A percentile compares a stretch with the other conserved stretches of the same genome.
Evolutionary conservation across 2,797 vertebrate species (phyloP).

Genomic region (Myotis daubentonii): DNA sequence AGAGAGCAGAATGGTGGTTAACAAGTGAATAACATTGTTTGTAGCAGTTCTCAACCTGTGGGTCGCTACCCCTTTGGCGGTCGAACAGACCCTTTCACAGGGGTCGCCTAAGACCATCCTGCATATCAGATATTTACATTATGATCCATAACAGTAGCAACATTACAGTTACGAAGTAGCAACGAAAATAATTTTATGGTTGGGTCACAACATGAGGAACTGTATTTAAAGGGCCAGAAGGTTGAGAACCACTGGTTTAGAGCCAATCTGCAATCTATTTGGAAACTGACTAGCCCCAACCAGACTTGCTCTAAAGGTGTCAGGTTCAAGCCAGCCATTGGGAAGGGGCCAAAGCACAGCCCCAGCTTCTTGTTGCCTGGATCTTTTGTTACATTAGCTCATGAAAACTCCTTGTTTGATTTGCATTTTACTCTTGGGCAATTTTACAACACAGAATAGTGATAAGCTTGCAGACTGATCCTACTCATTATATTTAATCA

Average conservation of each 20-base stretch:
- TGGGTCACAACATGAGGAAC: too few species aligned
- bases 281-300: slow-evolving; percentile 9
- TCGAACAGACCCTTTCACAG: too few species aligned
- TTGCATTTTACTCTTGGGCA: slow-evolving; percentile 83
- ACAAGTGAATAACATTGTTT: slow-evolving; percentile 23
- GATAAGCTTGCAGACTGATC: slow-evolving; percentile 82
- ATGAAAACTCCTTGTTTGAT: slow-evolving; percentile 83
- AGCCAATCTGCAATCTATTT: slow-evolving; percentile 37
- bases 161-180: too few species aligned
- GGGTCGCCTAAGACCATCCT: too few species aligned
- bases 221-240: too few species aligned
- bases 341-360: slow-evolving; percentile 21
- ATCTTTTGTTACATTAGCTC: slow-evolving; percentile 79
- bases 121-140: too few species aligned
- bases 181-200: too few species aligned
- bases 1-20: not conserved
- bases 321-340: not conserved
- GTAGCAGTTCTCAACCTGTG: not conserved
- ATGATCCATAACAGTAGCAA: too few species aligned
- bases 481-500: slow-evolving; percentile 82
- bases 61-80: too few species aligned
- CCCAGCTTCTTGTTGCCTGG: slow-evolving; percentile 74
- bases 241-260: too few species aligned
- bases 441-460: slow-evolving; percentile 81
- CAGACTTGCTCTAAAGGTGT: slow-evolving; percentile 30